Conservation (phyloP, 2,888 invertebrate species). For the Eristalis tenax region DNA sequence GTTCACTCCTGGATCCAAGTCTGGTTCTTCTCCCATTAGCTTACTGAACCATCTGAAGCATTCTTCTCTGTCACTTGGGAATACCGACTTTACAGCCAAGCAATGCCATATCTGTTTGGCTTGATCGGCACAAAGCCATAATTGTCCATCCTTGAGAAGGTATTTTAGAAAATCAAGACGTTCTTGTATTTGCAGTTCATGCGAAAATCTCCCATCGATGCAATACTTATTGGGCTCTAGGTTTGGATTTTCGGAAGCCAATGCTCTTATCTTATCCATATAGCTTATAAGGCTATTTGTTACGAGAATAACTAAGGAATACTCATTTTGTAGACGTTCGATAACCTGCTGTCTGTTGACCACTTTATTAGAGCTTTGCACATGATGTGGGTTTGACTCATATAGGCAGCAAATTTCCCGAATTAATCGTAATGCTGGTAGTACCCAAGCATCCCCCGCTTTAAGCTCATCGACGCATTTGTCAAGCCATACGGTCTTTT, state of each 20-base stretch:
- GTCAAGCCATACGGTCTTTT: constrained; percentile 97
- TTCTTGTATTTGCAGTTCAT: constrained; percentile 95
- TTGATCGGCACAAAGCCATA: constrained; percentile 98
- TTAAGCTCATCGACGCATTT: constrained; percentile 98
- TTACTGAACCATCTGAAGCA: constrained; percentile 99
- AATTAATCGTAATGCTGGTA: constrained; percentile 97
- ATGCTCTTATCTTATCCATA: constrained; percentile 91
- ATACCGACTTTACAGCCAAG: constrained; percentile 95
- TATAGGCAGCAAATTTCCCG: constrained; percentile 97
- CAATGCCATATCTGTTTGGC: constrained; percentile 98
- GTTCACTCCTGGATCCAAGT: constrained; percentile 97
- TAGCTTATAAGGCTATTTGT: constrained; percentile 95
- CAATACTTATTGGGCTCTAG: constrained; percentile 90
- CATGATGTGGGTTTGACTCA: constrained; percentile 85
- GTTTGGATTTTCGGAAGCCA: constrained; percentile 83
- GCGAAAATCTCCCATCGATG: constrained; percentile 95
- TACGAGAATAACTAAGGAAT: constrained; percentile 95
- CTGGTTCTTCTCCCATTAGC: constrained; percentile 97
- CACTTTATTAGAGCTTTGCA: constrained; percentile 80
- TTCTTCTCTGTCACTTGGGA: constrained; percentile 95
- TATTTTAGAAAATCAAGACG: constrained; percentile 95
- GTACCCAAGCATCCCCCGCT: constrained; percentile 93
- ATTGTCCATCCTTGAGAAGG: constrained; percentile 95
- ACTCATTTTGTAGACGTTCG: constrained; percentile 93
- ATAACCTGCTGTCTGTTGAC: constrained; percentile 88